phyloP scores from a whole-genome alignment of 2,797 vertebrate genomes.

The Capromys pilorides region DNA sequence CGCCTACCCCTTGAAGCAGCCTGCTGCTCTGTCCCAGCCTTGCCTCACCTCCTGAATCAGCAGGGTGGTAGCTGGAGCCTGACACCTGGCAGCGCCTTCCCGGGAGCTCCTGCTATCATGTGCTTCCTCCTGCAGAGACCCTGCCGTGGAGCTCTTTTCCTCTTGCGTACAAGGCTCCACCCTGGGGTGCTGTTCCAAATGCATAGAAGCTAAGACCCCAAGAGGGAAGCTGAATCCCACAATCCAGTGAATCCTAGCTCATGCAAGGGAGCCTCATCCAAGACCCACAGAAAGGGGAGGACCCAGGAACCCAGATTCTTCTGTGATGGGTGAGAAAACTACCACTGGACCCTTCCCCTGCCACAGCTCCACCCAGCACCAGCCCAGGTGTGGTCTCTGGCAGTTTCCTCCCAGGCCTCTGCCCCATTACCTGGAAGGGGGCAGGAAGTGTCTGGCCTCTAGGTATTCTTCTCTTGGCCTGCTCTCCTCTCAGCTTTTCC shows the following conservation, averaged over 20 bases:
- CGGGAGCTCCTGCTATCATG: neutral
- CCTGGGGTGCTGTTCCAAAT: conserved; percentile 47
- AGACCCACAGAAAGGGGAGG: neutral
- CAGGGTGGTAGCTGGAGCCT: conserved; percentile 85
- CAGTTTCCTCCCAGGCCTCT: neutral
- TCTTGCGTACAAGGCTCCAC: neutral
- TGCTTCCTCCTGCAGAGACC: neutral
- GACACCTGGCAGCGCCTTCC: neutral
- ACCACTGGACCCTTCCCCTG: neutral
- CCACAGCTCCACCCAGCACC: neutral
- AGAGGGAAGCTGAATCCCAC: neutral
- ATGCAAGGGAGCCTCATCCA: neutral
- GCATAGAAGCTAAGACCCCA: conserved; percentile 1
- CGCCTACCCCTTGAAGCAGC: rapidly evolving
- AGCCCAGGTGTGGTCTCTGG: too few relatives aligned
- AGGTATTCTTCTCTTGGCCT: rapidly evolving
- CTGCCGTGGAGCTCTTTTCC: neutral
- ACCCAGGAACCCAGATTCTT: neutral
- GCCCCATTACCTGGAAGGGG: conserved; percentile 67
- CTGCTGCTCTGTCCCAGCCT: neutral
- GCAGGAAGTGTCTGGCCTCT: neutral
- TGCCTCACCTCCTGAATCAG: conserved; percentile 91
- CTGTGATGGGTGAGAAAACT: rapidly evolving
- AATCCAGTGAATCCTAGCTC: neutral
- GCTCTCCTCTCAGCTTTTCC: neutral